A percentile compares a stretch with the other conserved stretches of the same genome.
Evolutionary conservation across 1,140 invertebrate species (phyloP).

Genomic region (Lepidurus couesii): DNA sequence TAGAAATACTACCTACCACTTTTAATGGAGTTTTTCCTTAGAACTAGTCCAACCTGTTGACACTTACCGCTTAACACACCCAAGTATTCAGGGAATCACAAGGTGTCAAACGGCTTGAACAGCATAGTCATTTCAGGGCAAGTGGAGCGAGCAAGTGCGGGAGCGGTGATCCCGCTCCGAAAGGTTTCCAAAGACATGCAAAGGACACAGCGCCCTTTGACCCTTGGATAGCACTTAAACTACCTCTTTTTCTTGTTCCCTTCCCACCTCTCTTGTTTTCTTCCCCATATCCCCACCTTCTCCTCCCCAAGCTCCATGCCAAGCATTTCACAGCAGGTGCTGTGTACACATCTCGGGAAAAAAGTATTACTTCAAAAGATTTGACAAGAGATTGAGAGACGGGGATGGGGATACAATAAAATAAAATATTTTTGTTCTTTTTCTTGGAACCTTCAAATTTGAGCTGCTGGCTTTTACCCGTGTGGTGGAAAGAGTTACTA

Average conservation of each 20-base stretch:
- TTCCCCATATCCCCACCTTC: background rate
- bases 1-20: background rate
- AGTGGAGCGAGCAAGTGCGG: constrained; percentile 13
- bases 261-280: background rate
- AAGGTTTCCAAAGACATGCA: background rate
- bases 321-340: background rate
- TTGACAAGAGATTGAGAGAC: no score
- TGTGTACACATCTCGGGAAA: background rate
- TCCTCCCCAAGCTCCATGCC: background rate
- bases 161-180: background rate
- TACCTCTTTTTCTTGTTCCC: background rate
- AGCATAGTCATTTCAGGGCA: constrained; percentile 7
- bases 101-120: constrained; percentile 4
- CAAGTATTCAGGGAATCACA: constrained; percentile 19
- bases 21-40: background rate
- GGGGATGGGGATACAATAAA: no score
- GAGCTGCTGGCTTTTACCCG: no score
- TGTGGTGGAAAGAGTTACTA: no score
- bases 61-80: background rate
- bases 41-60: background rate
- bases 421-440: no score
- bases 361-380: no score
- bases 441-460: no score
- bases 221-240: constrained; percentile 7
- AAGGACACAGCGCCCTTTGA: background rate